Percentiles rank a stretch among this genome's conserved stretches.
These are phyloP conservation scores for Drosophila santomea DNA, from an alignment of 1,140 invertebrate genomes.

Conservation along the genomic window DNA sequence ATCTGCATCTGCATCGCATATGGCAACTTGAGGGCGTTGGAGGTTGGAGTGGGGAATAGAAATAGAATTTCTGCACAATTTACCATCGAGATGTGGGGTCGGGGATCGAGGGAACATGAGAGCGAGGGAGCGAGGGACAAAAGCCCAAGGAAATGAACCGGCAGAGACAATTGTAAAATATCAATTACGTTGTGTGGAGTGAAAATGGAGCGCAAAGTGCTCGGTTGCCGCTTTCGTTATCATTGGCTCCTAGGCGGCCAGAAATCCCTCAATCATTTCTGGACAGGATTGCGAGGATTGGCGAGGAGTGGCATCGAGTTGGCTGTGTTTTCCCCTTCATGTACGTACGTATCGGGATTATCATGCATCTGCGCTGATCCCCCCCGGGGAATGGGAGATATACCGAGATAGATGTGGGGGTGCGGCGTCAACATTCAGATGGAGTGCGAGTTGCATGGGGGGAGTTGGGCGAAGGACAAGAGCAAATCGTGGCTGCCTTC, in stretches of 20 bases:
- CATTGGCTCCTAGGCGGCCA: conserved; percentile 44
- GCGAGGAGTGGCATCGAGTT: conserved; percentile 4
- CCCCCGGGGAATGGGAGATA: conserved; percentile 22
- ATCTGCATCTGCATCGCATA: conserved; percentile 34
- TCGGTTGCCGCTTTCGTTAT: conserved; percentile 47
- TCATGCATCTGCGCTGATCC: conserved; percentile 56
- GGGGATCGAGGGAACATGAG: background rate
- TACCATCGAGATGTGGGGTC: conserved; percentile 33
- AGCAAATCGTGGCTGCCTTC: conserved; percentile 19
- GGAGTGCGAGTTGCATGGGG: background rate
- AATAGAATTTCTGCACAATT: conserved; percentile 79
- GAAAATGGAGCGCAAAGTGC: conserved; percentile 69
- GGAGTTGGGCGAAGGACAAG: conserved; percentile 7
- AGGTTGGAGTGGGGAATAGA: conserved; percentile 60
- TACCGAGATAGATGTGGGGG: conserved; percentile 16
- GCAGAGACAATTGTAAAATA: conserved; percentile 75
- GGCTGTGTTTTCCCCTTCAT: conserved; percentile 30
- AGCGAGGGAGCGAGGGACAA: background rate
- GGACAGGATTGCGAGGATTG: conserved; percentile 35
- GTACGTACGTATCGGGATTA: conserved; percentile 47
- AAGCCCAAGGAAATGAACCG: conserved; percentile 21
- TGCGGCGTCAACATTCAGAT: background rate
- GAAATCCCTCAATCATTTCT: conserved; percentile 81
- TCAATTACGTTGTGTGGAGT: conserved; percentile 75
- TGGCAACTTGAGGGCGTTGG: conserved; percentile 1